Percentiles rank a stretch among this genome's conserved stretches.
phyloP scores from a whole-genome alignment of 2,797 vertebrate genomes.

The Arremon aurantiirostris region DNA sequence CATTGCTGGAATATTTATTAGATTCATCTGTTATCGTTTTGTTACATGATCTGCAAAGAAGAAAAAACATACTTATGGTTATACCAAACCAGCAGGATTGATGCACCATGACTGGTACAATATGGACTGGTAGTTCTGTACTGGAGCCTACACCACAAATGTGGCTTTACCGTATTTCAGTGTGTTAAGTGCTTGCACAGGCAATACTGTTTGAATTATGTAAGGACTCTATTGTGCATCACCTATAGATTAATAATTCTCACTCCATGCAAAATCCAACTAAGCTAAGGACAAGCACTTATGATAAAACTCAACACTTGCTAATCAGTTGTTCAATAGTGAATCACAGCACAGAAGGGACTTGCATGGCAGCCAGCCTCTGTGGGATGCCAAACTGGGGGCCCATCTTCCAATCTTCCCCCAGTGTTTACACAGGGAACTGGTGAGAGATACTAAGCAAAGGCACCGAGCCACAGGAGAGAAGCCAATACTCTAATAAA shows the following conservation, averaged over 20 bases:
- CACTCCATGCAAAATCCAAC: background rate
- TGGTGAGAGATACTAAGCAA: background rate
- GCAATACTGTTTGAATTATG: background rate
- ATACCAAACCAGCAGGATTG: background rate
- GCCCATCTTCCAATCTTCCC: background rate
- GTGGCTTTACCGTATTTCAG: background rate
- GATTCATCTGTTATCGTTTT: background rate
- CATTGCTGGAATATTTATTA: background rate
- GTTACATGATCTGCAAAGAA: background rate
- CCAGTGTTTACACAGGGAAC: background rate
- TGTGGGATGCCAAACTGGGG: background rate
- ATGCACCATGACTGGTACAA: background rate
- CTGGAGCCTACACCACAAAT: background rate
- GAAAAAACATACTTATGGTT: background rate
- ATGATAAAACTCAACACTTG: background rate
- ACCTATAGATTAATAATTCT: background rate
- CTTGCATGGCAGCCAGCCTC: background rate
- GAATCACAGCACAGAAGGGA: background rate
- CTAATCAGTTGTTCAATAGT: background rate
- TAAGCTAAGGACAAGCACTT: background rate
- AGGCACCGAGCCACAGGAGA: constrained; percentile 3
- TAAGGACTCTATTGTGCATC: background rate
- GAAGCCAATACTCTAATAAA: constrained; percentile 12
- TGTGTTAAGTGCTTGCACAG: background rate
- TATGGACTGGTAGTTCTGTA: background rate